Percentiles rank a stretch among this genome's conserved stretches.
Conservation (phyloP, 2,113 vertebrate species). For the Oophaga pumilio region DNA sequence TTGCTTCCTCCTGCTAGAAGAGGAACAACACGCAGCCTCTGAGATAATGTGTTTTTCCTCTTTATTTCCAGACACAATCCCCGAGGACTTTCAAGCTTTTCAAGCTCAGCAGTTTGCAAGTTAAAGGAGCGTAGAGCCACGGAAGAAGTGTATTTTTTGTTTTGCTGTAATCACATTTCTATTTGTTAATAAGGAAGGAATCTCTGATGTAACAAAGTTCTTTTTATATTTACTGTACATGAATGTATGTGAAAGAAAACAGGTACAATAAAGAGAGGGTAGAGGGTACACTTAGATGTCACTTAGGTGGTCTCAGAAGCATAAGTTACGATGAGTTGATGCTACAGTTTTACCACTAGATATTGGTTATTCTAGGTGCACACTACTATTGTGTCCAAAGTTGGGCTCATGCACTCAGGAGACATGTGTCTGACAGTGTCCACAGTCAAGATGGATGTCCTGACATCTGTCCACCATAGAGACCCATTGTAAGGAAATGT, state of each 20-base stretch:
- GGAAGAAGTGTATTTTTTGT: slow-evolving; percentile 35
- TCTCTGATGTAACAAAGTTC: slow-evolving; percentile 40
- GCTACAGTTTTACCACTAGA: background rate
- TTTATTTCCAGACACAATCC: slow-evolving; percentile 87
- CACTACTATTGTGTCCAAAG: too few species aligned
- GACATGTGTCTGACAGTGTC: too few species aligned
- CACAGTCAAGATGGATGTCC: too few species aligned
- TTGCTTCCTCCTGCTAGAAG: background rate
- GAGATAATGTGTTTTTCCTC: slow-evolving; percentile 40
- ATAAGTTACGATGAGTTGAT: background rate
- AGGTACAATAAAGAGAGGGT: slow-evolving; percentile 35
- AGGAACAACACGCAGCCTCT: background rate
- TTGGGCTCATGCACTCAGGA: too few species aligned
- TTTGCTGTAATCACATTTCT: slow-evolving; percentile 42
- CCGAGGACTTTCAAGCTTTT: slow-evolving; percentile 86
- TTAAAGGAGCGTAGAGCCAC: slow-evolving; percentile 60
- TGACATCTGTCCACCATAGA: too few species aligned
- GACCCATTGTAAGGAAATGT: too few species aligned
- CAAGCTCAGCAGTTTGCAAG: slow-evolving; percentile 74
- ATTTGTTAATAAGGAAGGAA: slow-evolving; percentile 37
- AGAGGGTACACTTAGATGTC: background rate
- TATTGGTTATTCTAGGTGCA: background rate
- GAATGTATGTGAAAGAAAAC: slow-evolving; percentile 52
- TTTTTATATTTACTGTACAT: slow-evolving; percentile 54
- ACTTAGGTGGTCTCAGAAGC: background rate